These are phyloP conservation scores for Hippopotamyrus pictus DNA, from an alignment of 2,797 vertebrate species.

Conservation along the genomic window DNA sequence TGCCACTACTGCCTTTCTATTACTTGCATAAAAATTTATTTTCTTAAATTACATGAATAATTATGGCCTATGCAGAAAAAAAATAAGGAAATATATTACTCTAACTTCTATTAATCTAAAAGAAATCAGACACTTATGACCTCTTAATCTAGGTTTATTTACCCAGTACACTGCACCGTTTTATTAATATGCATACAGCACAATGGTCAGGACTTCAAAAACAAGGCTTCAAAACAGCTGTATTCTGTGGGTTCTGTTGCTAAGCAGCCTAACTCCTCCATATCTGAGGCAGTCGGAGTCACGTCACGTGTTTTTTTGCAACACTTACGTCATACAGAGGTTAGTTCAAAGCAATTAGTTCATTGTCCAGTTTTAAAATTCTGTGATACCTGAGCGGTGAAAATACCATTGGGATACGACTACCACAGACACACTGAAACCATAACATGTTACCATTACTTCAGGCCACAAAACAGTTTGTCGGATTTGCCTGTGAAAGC, in stretches of 20 bases:
- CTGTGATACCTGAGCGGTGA: neutral
- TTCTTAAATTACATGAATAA: neutral
- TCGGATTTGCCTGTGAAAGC: neutral
- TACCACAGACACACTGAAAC: neutral
- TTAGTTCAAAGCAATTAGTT: neutral
- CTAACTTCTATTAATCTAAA: neutral
- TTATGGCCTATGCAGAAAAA: neutral
- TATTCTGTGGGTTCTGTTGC: neutral
- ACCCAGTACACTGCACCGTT: neutral
- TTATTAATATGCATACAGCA: neutral
- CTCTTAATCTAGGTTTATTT: conserved; percentile 4
- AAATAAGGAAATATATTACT: neutral
- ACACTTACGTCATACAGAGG: neutral
- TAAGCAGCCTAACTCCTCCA: neutral
- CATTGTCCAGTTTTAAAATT: neutral
- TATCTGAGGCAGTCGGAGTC: neutral
- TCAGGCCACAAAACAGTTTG: neutral
- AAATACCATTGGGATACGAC: neutral
- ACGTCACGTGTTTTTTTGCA: neutral
- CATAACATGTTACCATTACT: neutral
- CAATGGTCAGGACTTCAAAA: neutral
- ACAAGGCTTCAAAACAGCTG: neutral
- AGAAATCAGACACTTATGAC: neutral
- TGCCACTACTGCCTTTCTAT: neutral
- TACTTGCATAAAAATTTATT: neutral